A percentile compares a stretch with the other conserved stretches of the same genome.
phyloP scores from a whole-genome alignment of 2,797 vertebrate species.

The Acanthurus tractus region DNA sequence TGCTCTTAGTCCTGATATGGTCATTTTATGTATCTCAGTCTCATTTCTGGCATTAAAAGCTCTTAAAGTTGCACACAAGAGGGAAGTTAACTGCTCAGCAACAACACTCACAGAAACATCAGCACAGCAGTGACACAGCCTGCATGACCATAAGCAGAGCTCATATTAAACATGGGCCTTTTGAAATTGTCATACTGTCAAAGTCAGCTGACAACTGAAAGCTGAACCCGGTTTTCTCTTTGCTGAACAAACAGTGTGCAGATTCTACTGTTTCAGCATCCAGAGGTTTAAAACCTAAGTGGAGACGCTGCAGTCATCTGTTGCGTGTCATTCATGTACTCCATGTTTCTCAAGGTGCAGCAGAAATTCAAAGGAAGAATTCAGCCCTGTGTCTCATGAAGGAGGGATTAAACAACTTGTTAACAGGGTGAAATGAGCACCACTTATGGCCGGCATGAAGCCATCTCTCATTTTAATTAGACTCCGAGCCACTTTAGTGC shows the following conservation, averaged over 20 bases:
- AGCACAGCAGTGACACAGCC: slow-evolving; percentile 2
- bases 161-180: background rate
- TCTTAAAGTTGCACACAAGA: slow-evolving; percentile 13
- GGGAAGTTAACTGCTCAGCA: slow-evolving; percentile 23
- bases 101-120: background rate
- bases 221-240: slow-evolving; percentile 3
- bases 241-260: slow-evolving; percentile 1
- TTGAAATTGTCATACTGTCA: background rate
- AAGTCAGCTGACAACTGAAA: background rate
- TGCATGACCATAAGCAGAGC: slow-evolving; percentile 1
- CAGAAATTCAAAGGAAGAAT: slow-evolving; percentile 17
- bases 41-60: background rate
- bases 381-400: background rate
- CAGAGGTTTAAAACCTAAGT: background rate
- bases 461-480: slow-evolving; percentile 12
- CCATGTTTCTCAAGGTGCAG: background rate
- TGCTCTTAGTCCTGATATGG: background rate
- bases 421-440: slow-evolving; percentile 5
- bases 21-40: background rate
- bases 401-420: slow-evolving; percentile 14
- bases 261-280: background rate
- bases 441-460: slow-evolving; percentile 21
- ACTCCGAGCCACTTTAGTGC: background rate
- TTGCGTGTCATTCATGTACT: background rate
- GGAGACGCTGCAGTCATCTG: slow-evolving; percentile 5